These are phyloP conservation scores for Drosophila atripex DNA, from an alignment of 2,888 invertebrate genomes.

Conservation along the genomic window DNA sequence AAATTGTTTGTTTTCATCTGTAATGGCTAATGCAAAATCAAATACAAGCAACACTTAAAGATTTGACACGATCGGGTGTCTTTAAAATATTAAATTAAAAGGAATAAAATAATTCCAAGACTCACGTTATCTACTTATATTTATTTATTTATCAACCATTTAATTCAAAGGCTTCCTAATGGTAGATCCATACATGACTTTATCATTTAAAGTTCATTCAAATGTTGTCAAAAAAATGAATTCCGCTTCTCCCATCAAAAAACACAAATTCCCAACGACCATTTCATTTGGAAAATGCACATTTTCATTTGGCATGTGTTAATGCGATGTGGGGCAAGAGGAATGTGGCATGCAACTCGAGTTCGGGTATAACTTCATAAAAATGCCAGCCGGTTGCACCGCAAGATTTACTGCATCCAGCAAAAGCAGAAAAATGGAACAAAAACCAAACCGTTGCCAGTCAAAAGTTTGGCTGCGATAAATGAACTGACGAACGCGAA, in stretches of 20 bases:
- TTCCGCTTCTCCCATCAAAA: neutral
- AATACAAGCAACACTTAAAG: neutral
- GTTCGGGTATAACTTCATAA: conserved; percentile 50
- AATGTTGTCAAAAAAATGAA: too few species aligned
- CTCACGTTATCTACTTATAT: too few species aligned
- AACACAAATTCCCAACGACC: conserved; percentile 5
- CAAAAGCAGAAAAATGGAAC: conserved; percentile 9
- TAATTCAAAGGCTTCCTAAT: too few species aligned
- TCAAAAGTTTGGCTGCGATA: conserved; percentile 55
- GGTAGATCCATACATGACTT: too few species aligned
- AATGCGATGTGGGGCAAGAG: conserved; percentile 13
- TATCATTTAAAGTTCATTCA: too few species aligned
- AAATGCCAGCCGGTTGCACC: conserved; percentile 47
- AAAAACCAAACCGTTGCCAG: conserved; percentile 15
- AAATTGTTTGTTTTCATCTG: conserved; percentile 37
- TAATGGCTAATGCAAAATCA: conserved; percentile 29
- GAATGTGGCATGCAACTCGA: conserved; percentile 15
- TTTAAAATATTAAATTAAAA: neutral
- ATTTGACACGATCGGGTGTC: neutral
- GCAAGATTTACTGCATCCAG: conserved; percentile 45
- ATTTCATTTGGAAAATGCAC: conserved; percentile 37
- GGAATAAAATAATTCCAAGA: too few species aligned
- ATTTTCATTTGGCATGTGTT: conserved; percentile 35
- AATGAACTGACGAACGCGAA: conserved; percentile 53
- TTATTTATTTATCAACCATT: too few species aligned